Evolutionary conservation across 2,888 invertebrate genomes (phyloP).

Genomic region (Buathra laborator): DNA sequence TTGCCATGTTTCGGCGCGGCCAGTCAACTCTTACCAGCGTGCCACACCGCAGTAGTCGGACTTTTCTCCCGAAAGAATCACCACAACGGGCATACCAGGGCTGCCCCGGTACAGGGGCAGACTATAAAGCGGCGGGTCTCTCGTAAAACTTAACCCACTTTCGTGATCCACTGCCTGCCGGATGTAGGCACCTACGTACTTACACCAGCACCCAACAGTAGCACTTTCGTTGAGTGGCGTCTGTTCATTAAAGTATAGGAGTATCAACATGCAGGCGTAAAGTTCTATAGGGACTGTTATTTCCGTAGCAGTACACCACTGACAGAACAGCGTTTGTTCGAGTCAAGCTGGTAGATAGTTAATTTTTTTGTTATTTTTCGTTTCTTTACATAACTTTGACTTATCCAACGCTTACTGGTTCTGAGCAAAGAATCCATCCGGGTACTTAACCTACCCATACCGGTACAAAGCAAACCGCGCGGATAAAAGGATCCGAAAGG

Average conservation of each 20-base stretch:
- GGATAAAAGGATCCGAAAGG: constrained; percentile 53
- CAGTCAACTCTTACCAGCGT: constrained; percentile 42
- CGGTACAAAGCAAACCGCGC: constrained; percentile 9
- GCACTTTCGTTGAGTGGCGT: constrained; percentile 54
- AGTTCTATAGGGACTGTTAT: background rate
- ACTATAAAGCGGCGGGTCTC: constrained; percentile 62
- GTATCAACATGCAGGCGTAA: constrained; percentile 41
- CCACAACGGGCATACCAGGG: constrained; percentile 25
- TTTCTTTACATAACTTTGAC: too few species aligned
- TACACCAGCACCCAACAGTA: constrained; percentile 24
- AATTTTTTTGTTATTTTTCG: too few species aligned
- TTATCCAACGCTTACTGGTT: too few species aligned
- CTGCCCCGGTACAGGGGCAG: constrained; percentile 30
- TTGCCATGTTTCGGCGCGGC: constrained; percentile 39
- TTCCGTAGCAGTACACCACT: background rate
- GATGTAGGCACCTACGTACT: constrained; percentile 22
- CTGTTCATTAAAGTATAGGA: constrained; percentile 50
- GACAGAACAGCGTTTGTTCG: background rate
- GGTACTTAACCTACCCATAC: background rate
- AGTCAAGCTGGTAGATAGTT: too few species aligned
- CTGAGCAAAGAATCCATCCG: too few species aligned
- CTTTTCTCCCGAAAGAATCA: constrained; percentile 57
- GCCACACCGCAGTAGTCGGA: constrained; percentile 48
- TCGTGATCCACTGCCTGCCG: constrained; percentile 49
- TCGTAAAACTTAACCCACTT: constrained; percentile 69